Base-by-base conservation (phyloP, 2,888 invertebrate species). In the Dolichomitus sp. region DNA sequence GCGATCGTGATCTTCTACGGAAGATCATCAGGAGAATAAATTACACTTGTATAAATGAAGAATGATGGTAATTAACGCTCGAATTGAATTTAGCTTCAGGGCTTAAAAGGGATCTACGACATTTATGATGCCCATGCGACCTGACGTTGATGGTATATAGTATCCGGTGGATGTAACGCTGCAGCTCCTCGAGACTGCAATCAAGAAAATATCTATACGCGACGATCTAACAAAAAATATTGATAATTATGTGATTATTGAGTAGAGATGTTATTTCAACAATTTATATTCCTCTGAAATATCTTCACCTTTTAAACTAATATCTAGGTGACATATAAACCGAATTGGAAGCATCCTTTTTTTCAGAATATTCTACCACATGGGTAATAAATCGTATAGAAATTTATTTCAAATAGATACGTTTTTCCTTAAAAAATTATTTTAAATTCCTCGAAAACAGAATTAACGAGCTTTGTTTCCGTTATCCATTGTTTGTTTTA, bases 11-110 rank as follows among this genome's bases (percentile, higher is more conserved):
- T 48, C 59, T 50, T 57, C 14, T 63, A 30, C 42, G 48, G 61
- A 52, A 52, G 48, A 75, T 76, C 75, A 48, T 59, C 52, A 37
- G 33, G 52, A 27, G 42, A n/a, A 80, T 80, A 54, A 80, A 76
- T 66, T 37, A 61, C 30, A 57, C 50, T 37, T 4, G 52, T 23
- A 65, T 50, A 7, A 72, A 59, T 48, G 59, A 72, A 72, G 27
- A 72, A 72, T 59, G 4, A 45, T 30, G 30, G 59, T 45, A 59
- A 72, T 72, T 59, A 72, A 59, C 33, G 33, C 45, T 45, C 27
- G 33, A 57, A 72, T 72, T 72, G 12, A 59, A 45, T 59, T 45
- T 59, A 30, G 57, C 59, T 30, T 59, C 45, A 23, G 33, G 33
- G 45, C 48, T n/a, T 27, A 2, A 14, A 59, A 37, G 9, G 14